A percentile compares a stretch with the other conserved stretches of the same genome.
Conservation (phyloP, 2,797 vertebrate genomes). For the Rhinoraja longicauda region DNA sequence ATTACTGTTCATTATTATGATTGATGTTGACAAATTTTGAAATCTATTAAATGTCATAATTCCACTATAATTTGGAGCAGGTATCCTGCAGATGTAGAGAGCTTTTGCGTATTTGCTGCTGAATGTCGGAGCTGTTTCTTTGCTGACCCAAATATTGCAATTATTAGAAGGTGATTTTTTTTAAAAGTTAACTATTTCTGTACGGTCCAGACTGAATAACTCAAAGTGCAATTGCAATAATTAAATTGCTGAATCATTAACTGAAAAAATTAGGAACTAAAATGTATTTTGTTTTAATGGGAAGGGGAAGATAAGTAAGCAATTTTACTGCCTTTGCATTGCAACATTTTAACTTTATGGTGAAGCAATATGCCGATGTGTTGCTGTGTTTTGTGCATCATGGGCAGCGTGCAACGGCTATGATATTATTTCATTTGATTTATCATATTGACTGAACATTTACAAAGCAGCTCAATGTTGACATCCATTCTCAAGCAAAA, state of each 20-base stretch:
- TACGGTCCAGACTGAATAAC: background rate
- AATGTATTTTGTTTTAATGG: background rate
- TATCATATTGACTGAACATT: background rate
- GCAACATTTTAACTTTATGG: background rate
- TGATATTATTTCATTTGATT: background rate
- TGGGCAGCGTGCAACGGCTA: background rate
- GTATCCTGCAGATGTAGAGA: background rate
- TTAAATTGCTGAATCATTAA: background rate
- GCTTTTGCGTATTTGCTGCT: background rate
- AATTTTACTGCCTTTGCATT: background rate
- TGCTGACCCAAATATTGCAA: slow-evolving; percentile 20
- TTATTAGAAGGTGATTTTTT: background rate
- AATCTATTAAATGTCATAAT: slow-evolving; percentile 5
- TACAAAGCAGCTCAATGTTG: background rate
- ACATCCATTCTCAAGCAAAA: background rate
- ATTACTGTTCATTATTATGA: background rate
- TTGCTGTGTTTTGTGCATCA: background rate
- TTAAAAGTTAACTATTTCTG: background rate
- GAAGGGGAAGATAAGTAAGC: background rate
- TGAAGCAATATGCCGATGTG: background rate
- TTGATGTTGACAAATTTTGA: background rate
- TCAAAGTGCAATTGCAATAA: background rate
- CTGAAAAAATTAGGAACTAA: slow-evolving; percentile 9
- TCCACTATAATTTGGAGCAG: slow-evolving; percentile 21
- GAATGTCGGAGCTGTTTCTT: background rate